Evolutionary conservation across 2,888 invertebrate genomes (phyloP), one percentile per base, ranked within the genome.

Genomic region (Seladonia tumulorum): DNA sequence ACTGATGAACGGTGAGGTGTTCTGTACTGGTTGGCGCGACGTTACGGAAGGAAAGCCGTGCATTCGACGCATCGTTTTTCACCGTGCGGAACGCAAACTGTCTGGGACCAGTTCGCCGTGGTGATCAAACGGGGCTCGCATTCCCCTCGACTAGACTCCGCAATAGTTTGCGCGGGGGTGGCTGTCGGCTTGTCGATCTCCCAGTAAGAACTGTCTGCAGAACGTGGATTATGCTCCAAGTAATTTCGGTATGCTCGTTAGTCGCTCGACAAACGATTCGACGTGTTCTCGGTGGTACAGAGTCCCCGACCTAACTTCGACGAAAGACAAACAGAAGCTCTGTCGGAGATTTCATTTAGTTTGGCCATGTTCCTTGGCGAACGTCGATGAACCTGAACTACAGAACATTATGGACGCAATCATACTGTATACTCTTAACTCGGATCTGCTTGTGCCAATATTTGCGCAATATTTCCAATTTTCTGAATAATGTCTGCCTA

Each of bases 201-300:
- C 18, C 39, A 12, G 22, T 42, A 39, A 68, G 68, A 39, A 39
- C 39, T 68, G 68, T 39, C 68, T 68, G 22, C 68, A 39, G 68
- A 68, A 68, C 39, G 22, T 68, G 68, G 68, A 68, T 68, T 68
- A 68, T 68, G 39, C 35, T 68, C 39, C 39, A 42, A 68, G 68
- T 68, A 68, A 68, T 68, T 68, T 39, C n/a, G 39, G 22, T n/a
- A 39, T 68, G n/a, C 42, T 68, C 68, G 68, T 39, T 39, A 25
- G 75, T 53, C 42, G 42, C 25, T 57, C 75, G 42, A 25, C 25
- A 18, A 57, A 57, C 18, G 60, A n/a, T 75, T 60, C 53, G 57
- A 75, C 57, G 57, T 29, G 47, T 29, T 73, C 73, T 1, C 25
- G 49, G 18, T 10, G 8, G 63, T 45, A 57, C 35, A 22, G 18